phyloP scores from a whole-genome alignment of 2,888 invertebrate genomes.

The Beris morrisii region DNA sequence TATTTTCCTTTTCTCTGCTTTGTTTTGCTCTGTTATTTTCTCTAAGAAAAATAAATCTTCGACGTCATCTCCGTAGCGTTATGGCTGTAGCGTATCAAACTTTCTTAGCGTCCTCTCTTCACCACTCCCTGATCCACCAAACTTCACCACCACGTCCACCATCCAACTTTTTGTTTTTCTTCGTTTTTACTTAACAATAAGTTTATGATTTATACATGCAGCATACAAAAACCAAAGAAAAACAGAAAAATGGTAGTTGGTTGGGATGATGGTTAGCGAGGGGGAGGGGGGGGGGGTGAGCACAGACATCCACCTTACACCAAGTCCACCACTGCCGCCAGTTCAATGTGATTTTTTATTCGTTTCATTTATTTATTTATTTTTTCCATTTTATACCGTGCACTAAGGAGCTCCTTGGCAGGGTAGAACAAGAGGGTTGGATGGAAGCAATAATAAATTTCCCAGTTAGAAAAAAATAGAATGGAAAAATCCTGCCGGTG shows the following conservation, averaged over 20 bases:
- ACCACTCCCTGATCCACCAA: not conserved
- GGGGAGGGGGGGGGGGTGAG: not conserved
- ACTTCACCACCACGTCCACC: not conserved
- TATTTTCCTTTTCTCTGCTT: too few relatives aligned
- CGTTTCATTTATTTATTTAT: not conserved
- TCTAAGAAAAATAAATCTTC: too few relatives aligned
- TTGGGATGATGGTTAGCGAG: not conserved
- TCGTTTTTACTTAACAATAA: slow-evolving; percentile 9
- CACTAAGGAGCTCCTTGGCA: too few relatives aligned
- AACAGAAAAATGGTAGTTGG: not conserved
- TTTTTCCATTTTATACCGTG: not conserved
- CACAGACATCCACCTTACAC: not conserved
- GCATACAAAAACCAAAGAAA: slow-evolving; percentile 6
- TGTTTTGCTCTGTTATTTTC: too few relatives aligned
- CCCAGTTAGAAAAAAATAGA: not conserved
- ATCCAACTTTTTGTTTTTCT: not conserved
- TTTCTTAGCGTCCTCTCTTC: not conserved
- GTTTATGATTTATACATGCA: slow-evolving; percentile 12
- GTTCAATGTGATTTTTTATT: slow-evolving; percentile 1
- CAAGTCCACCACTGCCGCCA: not conserved
- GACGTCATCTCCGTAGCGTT: too few relatives aligned
- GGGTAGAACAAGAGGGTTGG: too few relatives aligned
- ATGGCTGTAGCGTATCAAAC: not conserved
- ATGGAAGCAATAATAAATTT: too few relatives aligned
- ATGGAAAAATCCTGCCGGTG: not conserved